A percentile compares a stretch with the other conserved stretches of the same genome.
These are phyloP conservation scores for Calephelis virginiensis DNA, from an alignment of 1,140 invertebrate genomes.

Conservation along the genomic window DNA sequence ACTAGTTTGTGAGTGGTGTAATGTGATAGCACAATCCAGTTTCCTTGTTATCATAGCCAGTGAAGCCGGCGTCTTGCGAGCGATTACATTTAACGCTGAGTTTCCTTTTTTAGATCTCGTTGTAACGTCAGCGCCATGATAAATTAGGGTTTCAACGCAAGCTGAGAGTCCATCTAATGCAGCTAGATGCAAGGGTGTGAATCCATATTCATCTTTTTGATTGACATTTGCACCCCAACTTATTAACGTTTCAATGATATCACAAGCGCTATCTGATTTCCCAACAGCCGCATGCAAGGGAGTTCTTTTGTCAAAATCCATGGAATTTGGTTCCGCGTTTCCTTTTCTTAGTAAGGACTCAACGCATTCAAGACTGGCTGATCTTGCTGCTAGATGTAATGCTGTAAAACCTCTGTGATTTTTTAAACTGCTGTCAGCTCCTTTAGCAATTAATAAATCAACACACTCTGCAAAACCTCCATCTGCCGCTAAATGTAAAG, in stretches of 20 bases:
- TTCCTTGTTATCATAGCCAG: conserved; percentile 87
- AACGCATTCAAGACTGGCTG: conserved; percentile 88
- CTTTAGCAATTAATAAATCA: conserved; percentile 84
- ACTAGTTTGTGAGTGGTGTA: conserved; percentile 87
- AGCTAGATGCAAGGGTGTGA: conserved; percentile 92
- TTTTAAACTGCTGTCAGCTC: conserved; percentile 84
- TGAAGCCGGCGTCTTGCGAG: conserved; percentile 89
- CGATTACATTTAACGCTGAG: conserved; percentile 89
- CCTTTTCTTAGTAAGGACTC: conserved; percentile 85
- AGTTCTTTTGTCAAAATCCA: conserved; percentile 88
- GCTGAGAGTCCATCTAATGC: conserved; percentile 90
- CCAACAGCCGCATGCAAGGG: conserved; percentile 88
- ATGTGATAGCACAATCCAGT: conserved; percentile 86
- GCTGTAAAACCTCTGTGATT: conserved; percentile 89
- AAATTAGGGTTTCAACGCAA: conserved; percentile 89
- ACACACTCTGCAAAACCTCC: conserved; percentile 87
- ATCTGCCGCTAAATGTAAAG: conserved; percentile 89
- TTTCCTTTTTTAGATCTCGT: conserved; percentile 90
- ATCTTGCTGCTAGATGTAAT: conserved; percentile 86
- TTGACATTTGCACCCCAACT: conserved; percentile 90
- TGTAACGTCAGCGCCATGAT: conserved; percentile 90
- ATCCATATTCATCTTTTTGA: conserved; percentile 91
- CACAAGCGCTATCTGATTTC: conserved; percentile 86
- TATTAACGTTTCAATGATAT: conserved; percentile 86
- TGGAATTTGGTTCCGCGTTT: conserved; percentile 85